These are phyloP conservation scores for Disparrhopalites patrizii DNA, from an alignment of 2,888 invertebrate species.

Conservation along the genomic window DNA sequence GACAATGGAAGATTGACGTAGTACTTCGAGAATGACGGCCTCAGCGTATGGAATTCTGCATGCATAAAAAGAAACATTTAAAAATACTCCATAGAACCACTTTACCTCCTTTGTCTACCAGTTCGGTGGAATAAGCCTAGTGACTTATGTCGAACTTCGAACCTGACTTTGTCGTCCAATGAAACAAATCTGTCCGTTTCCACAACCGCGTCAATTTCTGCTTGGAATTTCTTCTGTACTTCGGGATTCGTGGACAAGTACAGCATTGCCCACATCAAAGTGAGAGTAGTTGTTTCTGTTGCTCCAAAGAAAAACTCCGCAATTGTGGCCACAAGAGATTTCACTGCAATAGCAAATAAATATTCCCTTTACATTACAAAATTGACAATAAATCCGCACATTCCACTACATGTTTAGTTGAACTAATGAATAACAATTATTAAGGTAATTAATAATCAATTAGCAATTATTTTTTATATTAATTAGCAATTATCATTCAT, in stretches of 20 bases:
- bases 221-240: constrained; percentile 21
- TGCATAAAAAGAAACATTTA: background rate
- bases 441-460: too few species aligned
- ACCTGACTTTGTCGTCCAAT: constrained; percentile 4
- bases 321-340: constrained; percentile 10
- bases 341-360: constrained; percentile 16
- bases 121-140: background rate
- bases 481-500: background rate
- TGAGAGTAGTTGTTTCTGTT: constrained; percentile 14
- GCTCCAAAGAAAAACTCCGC: constrained; percentile 25
- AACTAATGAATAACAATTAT: too few species aligned
- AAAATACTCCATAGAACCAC: background rate
- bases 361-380: too few species aligned
- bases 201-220: constrained; percentile 20
- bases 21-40: constrained; percentile 21
- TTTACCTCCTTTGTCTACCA: background rate
- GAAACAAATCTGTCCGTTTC: background rate
- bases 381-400: too few species aligned
- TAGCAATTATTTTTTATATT: background rate
- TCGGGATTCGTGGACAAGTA: background rate
- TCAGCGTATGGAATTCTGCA: constrained; percentile 24
- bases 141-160: background rate
- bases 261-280: constrained; percentile 22
- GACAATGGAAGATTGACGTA: constrained; percentile 20
- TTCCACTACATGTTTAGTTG: too few species aligned